phyloP scores from a whole-genome alignment of 2,113 vertebrate genomes.

The Heterotis niloticus region DNA sequence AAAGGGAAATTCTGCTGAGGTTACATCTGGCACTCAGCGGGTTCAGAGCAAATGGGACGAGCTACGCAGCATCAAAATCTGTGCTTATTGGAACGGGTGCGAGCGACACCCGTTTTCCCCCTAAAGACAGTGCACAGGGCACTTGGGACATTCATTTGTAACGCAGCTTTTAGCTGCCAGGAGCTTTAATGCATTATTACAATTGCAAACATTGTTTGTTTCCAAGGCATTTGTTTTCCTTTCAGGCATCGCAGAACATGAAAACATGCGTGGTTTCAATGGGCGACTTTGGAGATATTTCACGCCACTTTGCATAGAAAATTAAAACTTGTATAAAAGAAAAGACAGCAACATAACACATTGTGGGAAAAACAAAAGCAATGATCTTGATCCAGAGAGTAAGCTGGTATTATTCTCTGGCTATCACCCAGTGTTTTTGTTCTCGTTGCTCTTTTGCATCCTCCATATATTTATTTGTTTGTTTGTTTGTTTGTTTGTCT shows the following conservation, averaged over 20 bases:
- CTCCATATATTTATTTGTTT: not conserved
- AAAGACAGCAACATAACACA: constrained; percentile 26
- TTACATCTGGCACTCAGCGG: constrained; percentile 45
- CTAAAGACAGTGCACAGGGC: constrained; percentile 21
- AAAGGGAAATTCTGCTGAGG: constrained; percentile 35
- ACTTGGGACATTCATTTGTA: constrained; percentile 50
- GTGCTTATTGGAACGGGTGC: constrained; percentile 28
- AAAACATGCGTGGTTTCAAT: constrained; percentile 32
- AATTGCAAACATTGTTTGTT: constrained; percentile 37
- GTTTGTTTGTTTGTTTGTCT: not conserved
- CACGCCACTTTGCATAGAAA: constrained; percentile 41
- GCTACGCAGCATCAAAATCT: constrained; percentile 40
- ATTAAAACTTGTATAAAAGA: constrained; percentile 42
- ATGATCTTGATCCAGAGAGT: not conserved
- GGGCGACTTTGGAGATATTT: constrained; percentile 42
- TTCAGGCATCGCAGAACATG: constrained; percentile 39
- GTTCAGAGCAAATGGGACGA: constrained; percentile 30
- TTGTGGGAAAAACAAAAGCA: constrained; percentile 16
- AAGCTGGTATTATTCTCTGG: constrained; percentile 2
- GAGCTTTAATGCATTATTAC: constrained; percentile 31
- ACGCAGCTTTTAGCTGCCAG: constrained; percentile 33
- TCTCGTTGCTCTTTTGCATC: not conserved
- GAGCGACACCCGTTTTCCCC: constrained; percentile 41
- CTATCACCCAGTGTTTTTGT: not conserved
- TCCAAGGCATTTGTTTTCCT: constrained; percentile 15